Evolutionary conservation across 1,140 invertebrate genomes (phyloP).

Genomic region (Patella vulgata): DNA sequence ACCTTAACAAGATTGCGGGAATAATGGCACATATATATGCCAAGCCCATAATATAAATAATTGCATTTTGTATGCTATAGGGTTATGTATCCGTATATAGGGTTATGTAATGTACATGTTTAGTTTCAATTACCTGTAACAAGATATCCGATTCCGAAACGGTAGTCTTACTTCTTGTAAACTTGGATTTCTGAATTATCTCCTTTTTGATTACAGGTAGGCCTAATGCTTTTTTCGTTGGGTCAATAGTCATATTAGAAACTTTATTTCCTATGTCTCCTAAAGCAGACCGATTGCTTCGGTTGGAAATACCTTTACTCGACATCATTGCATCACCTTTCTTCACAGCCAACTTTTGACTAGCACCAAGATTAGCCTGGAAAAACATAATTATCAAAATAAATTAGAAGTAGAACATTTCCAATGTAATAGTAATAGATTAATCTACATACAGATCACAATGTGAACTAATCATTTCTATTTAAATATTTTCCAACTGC

Average conservation of each 20-base stretch:
- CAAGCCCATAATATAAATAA: no score
- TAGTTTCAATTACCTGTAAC: no score
- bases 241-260: constrained; percentile 51
- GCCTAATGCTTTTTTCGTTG: constrained; percentile 35
- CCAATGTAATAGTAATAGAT: neutral
- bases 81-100: no score
- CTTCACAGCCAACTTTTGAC: constrained; percentile 25
- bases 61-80: no score
- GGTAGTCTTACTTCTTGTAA: no score
- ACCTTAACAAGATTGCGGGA: no score
- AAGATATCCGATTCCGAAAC: no score
- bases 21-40: no score
- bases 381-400: constrained; percentile 18
- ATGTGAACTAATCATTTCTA: no score
- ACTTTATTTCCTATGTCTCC: constrained; percentile 61
- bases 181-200: constrained; percentile 41
- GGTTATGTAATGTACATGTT: no score
- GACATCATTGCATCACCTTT: constrained; percentile 24
- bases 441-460: no score
- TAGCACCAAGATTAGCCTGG: constrained; percentile 23
- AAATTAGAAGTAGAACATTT: neutral
- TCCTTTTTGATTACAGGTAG: constrained; percentile 50
- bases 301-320: constrained; percentile 26
- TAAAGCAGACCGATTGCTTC: constrained; percentile 44
- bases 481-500: no score